Evolutionary conservation across 2,888 invertebrate species (phyloP).

Genomic region (Polymixis flavicincta): DNA sequence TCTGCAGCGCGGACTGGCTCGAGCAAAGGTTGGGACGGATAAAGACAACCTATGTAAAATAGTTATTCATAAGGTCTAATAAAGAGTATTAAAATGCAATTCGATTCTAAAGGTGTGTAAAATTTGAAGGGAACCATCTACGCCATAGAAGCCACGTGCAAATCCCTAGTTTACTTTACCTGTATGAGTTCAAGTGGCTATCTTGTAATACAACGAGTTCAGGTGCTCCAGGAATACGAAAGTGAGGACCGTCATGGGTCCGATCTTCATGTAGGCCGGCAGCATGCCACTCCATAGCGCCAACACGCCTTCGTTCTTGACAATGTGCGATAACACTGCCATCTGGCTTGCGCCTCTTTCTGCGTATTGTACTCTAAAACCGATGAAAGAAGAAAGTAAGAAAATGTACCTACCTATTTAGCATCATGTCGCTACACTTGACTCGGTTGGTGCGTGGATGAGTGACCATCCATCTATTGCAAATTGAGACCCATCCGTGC

Average conservation of each 20-base stretch:
- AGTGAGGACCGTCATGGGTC: slow-evolving; percentile 98
- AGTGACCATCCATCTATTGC: background rate
- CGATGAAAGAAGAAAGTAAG: background rate
- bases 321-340: slow-evolving; percentile 94
- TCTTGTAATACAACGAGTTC: slow-evolving; percentile 88
- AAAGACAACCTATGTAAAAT: background rate
- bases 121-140: background rate
- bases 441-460: background rate
- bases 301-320: slow-evolving; percentile 96
- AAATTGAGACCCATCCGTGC: background rate
- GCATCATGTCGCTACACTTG: background rate
- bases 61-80: no score
- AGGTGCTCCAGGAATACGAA: slow-evolving; percentile 99
- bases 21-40: no score
- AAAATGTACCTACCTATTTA: background rate
- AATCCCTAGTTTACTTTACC: background rate
- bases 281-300: slow-evolving; percentile 99
- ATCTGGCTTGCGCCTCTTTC: slow-evolving; percentile 93
- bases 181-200: background rate
- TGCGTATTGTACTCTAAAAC: slow-evolving; percentile 97
- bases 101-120: background rate
- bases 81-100: background rate
- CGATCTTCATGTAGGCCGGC: slow-evolving; percentile 97
- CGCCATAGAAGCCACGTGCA: background rate
- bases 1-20: no score